phyloP scores from a whole-genome alignment of 2,888 invertebrate genomes.

The Ceraclea dissimilis region DNA sequence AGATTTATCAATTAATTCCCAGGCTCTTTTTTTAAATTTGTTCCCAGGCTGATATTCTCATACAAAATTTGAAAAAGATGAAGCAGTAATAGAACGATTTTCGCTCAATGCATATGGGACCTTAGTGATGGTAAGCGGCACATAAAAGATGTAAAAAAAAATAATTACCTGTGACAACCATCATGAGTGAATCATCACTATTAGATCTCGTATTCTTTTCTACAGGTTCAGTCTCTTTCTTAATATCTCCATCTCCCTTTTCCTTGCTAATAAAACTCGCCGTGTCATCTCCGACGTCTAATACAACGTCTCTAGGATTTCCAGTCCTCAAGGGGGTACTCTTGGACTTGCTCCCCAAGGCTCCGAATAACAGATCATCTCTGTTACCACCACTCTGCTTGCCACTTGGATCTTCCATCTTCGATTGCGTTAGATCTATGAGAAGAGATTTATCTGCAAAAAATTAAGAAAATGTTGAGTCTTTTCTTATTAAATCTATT shows the following conservation, averaged over 20 bases:
- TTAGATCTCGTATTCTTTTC: slow-evolving; percentile 13
- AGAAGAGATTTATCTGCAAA: slow-evolving; percentile 25
- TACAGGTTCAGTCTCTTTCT: not conserved
- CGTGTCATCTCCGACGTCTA: slow-evolving; percentile 1
- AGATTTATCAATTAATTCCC: no score
- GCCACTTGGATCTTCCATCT: not conserved
- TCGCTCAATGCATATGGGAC: no score
- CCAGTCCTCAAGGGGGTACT: slow-evolving; percentile 10
- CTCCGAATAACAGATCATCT: slow-evolving; percentile 17
- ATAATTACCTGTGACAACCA: slow-evolving; percentile 17
- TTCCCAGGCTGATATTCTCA: no score
- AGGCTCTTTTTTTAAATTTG: no score
- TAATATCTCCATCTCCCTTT: slow-evolving; percentile 8
- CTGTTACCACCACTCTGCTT: not conserved
- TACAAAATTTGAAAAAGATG: no score
- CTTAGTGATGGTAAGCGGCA: no score
- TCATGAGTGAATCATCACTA: slow-evolving; percentile 20
- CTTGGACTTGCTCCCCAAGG: slow-evolving; percentile 8
- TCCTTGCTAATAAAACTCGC: slow-evolving; percentile 18
- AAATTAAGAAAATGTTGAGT: not conserved
- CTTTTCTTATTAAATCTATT: not conserved
- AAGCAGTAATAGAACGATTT: no score
- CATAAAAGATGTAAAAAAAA: no score
- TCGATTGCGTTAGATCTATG: slow-evolving; percentile 18
- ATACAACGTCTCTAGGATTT: slow-evolving; percentile 4